A percentile compares a stretch with the other conserved stretches of the same genome.
These are phyloP conservation scores for Peromyscus eremicus DNA, from an alignment of 2,797 vertebrate species.

Conservation along the genomic window DNA sequence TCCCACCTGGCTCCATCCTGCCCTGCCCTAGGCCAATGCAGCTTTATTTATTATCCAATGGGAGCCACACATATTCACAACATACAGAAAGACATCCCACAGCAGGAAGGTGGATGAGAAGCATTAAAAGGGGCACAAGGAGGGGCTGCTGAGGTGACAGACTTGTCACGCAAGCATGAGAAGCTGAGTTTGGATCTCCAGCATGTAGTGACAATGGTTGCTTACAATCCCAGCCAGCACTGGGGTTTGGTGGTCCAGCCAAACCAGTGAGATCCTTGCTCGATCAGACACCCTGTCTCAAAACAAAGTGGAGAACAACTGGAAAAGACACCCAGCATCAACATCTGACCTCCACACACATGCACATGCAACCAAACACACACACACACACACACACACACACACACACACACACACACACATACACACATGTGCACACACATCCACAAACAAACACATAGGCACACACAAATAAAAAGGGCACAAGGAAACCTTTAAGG, in stretches of 20 bases:
- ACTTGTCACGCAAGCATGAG: neutral
- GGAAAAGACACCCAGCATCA: neutral
- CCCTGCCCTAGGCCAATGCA: no score
- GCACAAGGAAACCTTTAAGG: neutral
- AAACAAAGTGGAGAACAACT: neutral
- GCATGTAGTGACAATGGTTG: no score
- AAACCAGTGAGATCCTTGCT: neutral
- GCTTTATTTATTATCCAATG: no score
- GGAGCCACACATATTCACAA: no score
- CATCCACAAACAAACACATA: neutral
- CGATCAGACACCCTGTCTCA: neutral
- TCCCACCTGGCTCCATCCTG: no score
- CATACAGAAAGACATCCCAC: no score
- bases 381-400: neutral
- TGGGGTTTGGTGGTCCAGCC: neutral
- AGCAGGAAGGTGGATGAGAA: neutral
- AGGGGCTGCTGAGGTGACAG: neutral
- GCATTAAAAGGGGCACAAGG: no score
- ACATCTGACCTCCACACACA: neutral
- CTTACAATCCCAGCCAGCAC: neutral
- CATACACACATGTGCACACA: neutral
- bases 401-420: neutral
- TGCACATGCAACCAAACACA: neutral
- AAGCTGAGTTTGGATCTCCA: neutral
- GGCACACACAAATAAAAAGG: neutral